Evolutionary conservation across 2,113 vertebrate species (phyloP), one percentile per base, ranked within the genome.

Genomic region (Hystrix cristata): DNA sequence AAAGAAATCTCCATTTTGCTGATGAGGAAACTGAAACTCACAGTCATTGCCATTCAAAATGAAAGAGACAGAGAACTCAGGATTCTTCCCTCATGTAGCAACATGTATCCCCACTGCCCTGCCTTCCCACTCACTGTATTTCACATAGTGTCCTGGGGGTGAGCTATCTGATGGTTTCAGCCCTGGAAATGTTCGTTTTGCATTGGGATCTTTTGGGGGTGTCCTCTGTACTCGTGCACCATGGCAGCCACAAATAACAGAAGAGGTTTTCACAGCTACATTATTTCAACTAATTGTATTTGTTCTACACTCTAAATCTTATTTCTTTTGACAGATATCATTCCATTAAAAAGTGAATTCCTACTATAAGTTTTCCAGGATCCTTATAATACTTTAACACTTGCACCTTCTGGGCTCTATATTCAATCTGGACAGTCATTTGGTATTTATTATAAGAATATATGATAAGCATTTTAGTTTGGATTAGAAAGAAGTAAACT

Each of bases 301-400:
- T 92, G 5, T 87, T 81, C 2, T 91, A 80, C 8, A 91, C 11
- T 92, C 8, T 92, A 87, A 90, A 83, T 79, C 71, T 81, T 76
- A 57, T 84, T 90, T 94, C 15, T 55, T 65, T 18, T 78, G 19
- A 43, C 59, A 92, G 9, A 71, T 80, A 74, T 31, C 10, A 90
- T 82, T 81, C 12, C 21, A 94, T 53, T 34, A 81, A 93, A 95
- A 96, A 87, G 14, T 95, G 38, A 90, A 87, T 96, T 62, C 18
- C 16, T 89, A 7, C 5, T 76, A 29, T 53, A 94, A 80, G 23
- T 1, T 29, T 95, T 94, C 19, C 11, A 92, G 69, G 34, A 92
- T 92, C 12, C 71, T 67, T 16, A 67, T 19, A 64, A 71, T 79
- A 34, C 18, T 57, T 86, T 38, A 90, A 80, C 2, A 79, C 57